A percentile compares a stretch with the other conserved stretches of the same genome.
Conservation (phyloP, 2,888 invertebrate genomes). For the Sarcophaga subvicina region DNA sequence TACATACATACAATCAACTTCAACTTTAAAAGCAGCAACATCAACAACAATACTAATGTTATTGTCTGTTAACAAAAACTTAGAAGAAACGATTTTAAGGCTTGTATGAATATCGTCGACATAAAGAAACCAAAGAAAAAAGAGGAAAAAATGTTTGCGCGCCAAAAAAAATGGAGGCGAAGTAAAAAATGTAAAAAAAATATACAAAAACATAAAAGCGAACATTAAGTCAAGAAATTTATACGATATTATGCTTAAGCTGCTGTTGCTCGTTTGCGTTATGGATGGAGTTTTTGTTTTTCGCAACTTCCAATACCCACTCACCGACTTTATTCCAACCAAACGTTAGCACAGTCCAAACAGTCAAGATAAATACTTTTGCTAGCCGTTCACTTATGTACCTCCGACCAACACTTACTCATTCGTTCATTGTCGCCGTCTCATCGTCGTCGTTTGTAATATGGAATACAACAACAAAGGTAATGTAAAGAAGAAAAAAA, state of each 20-base stretch:
- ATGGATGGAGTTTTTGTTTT: neutral
- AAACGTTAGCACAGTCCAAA: neutral
- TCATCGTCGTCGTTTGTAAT: neutral
- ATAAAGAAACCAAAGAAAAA: neutral
- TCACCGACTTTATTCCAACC: neutral
- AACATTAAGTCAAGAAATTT: constrained; percentile 31
- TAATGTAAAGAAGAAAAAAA: neutral
- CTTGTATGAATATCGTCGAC: constrained; percentile 10
- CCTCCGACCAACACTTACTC: neutral
- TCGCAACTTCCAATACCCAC: constrained; percentile 8
- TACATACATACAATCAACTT: neutral
- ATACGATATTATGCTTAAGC: neutral
- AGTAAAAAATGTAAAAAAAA: neutral
- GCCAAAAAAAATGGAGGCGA: constrained; percentile 44
- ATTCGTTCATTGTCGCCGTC: neutral
- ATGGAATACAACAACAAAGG: constrained; percentile 10
- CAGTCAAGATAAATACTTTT: constrained; percentile 31
- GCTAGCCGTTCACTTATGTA: neutral
- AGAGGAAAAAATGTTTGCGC: constrained; percentile 48
- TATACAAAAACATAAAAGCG: neutral
- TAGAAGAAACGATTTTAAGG: neutral
- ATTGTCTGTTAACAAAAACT: neutral
- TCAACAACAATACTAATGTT: no score
- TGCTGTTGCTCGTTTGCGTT: neutral
- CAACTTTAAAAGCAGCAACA: no score